Conservation (phyloP, 2,113 vertebrate genomes). For the Paracanthobrama guichenoti region DNA sequence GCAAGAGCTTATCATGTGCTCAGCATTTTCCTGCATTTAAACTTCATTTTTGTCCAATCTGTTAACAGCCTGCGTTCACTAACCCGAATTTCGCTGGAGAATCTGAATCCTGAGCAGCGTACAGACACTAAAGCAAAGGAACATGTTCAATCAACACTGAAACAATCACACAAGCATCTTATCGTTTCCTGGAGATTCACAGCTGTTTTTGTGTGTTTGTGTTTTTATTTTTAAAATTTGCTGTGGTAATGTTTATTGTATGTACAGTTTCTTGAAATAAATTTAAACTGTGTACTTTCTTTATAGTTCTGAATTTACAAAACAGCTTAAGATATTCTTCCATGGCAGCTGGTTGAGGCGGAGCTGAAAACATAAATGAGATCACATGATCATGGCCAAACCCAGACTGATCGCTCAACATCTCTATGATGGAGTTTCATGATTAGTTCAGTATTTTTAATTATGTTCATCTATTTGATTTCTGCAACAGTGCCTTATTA, state of each 20-base stretch:
- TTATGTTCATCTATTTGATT: too few relatives aligned
- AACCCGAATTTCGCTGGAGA: slow-evolving; percentile 75
- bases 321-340: background rate
- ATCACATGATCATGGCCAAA: too few relatives aligned
- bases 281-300: background rate
- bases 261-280: slow-evolving; percentile 49
- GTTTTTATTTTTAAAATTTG: background rate
- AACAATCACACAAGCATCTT: background rate
- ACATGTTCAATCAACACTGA: background rate
- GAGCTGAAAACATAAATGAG: too few relatives aligned
- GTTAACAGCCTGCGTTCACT: slow-evolving; percentile 68
- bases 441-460: too few relatives aligned
- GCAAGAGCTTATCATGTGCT: background rate
- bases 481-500: too few relatives aligned
- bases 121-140: slow-evolving; percentile 16
- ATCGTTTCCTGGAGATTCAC: background rate
- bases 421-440: too few relatives aligned
- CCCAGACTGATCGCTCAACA: too few relatives aligned
- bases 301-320: background rate
- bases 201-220: background rate
- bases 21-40: background rate
- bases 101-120: slow-evolving; percentile 58
- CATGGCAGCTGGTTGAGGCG: background rate
- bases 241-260: slow-evolving; percentile 14
- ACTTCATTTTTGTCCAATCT: background rate